Percentiles rank a stretch among this genome's conserved stretches.
phyloP scores from a whole-genome alignment of 2,888 invertebrate species.

The Acheta domesticus region DNA sequence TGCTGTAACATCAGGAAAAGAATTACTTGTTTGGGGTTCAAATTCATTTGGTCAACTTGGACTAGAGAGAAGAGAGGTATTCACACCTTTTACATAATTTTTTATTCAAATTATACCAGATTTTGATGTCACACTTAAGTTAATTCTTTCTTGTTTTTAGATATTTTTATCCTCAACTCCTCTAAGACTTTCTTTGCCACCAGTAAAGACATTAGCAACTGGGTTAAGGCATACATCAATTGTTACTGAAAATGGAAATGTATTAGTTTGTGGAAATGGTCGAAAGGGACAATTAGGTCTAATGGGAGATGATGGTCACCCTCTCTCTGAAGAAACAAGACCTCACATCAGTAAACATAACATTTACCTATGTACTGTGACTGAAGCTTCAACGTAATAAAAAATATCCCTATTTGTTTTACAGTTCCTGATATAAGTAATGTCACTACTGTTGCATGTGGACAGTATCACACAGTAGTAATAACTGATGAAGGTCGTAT shows the following conservation, averaged over 20 bases:
- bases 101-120: not conserved
- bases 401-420: not conserved
- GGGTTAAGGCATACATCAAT: slow-evolving; percentile 67
- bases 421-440: slow-evolving; percentile 54
- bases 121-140: not conserved
- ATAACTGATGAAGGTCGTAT: slow-evolving; percentile 56
- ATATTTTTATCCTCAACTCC: slow-evolving; percentile 26
- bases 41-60: slow-evolving; percentile 76
- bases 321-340: slow-evolving; percentile 46
- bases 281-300: slow-evolving; percentile 67
- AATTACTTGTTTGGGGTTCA: slow-evolving; percentile 78
- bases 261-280: slow-evolving; percentile 64
- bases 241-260: slow-evolving; percentile 58
- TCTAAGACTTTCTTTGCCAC: slow-evolving; percentile 24
- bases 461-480: slow-evolving; percentile 74
- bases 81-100: slow-evolving; percentile 27
- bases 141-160: slow-evolving; percentile 23
- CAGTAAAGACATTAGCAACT: slow-evolving; percentile 55
- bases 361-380: not conserved
- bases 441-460: slow-evolving; percentile 67
- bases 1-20: slow-evolving; percentile 65
- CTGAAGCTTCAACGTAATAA: too few species aligned
- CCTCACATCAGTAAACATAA: slow-evolving; percentile 41
- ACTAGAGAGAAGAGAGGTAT: slow-evolving; percentile 50
- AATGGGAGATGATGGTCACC: slow-evolving; percentile 45